phyloP scores from a whole-genome alignment of 2,797 vertebrate genomes.

The Rhincodon typus region DNA sequence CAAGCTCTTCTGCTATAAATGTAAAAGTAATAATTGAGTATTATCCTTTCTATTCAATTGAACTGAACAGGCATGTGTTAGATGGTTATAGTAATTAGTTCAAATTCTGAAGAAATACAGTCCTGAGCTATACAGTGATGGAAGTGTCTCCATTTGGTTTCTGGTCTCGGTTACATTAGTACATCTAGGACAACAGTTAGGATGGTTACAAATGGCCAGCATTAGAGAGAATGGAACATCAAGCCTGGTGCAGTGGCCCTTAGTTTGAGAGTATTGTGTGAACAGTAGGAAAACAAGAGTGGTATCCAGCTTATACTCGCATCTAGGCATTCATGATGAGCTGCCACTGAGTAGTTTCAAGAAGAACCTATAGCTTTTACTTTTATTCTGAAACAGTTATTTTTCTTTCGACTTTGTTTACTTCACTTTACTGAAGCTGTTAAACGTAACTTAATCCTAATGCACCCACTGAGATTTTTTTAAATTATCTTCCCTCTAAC shows the following conservation, averaged over 20 bases:
- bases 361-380: neutral
- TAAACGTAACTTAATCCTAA: slow-evolving; percentile 19
- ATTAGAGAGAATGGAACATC: neutral
- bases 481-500: slow-evolving; percentile 39
- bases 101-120: neutral
- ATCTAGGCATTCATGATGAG: neutral
- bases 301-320: neutral
- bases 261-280: neutral
- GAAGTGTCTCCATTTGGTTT: no score
- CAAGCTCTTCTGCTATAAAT: neutral
- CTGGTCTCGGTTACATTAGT: neutral
- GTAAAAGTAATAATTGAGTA: neutral
- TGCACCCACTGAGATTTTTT: slow-evolving; percentile 38
- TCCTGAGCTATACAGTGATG: neutral
- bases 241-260: neutral
- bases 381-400: neutral
- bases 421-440: neutral
- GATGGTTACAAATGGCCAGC: neutral
- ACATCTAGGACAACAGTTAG: neutral
- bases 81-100: neutral
- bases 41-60: neutral
- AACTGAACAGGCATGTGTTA: neutral
- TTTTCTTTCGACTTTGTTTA: neutral
- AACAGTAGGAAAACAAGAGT: neutral
- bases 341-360: neutral